Base-by-base conservation (phyloP, 2,888 invertebrate genomes). In the Brenthis hecate region DNA sequence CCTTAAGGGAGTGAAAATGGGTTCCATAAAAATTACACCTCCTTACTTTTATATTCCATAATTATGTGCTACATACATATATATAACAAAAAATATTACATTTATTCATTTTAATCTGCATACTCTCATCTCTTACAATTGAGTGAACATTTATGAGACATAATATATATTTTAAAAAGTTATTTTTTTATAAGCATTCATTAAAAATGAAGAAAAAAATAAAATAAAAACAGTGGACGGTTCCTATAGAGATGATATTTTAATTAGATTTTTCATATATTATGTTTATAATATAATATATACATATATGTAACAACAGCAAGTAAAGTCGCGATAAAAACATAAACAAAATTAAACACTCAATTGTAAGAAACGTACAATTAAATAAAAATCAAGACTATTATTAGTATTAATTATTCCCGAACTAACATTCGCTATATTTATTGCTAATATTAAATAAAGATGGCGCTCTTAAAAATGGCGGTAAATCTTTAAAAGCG, bases 381-480 rank as follows among this genome's bases (percentile, higher is more conserved):
- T 57, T 43, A 43, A 57, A 57, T 57, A 23, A 43, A 19, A 57
- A 43, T 47, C 43, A n/a, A 16, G 19, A 13, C 47, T 57, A 57
- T 43, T 19, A 43, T 43, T 19, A 43, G 36, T 43, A 19, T 1
- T 54, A 11, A 62, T 65, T 62, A 70, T 70, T 62, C 58, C 56
- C 61, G 48, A 51, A 66, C 66, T 69, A 64, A 48, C 57, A 47
- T 57, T 57, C 57, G 47, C 57, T 57, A 57, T 66, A 50, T 55
- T 56, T 60, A 56, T 66, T 56, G 56, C 51, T 19, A 57, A 56
- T 57, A 57, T 51, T 63, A 47, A 23, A 64, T 53, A 67, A 48
- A 60, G 65, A 71, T 67, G 73, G 69, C 73, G 71, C 58, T 69
- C 47, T 19, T 50, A 32, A 13, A 47, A 43, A 43, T 43, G 11